Evolutionary conservation across 2,113 vertebrate species (phyloP), one percentile per base, ranked within the genome.

Genomic region (Nipponia nippon): DNA sequence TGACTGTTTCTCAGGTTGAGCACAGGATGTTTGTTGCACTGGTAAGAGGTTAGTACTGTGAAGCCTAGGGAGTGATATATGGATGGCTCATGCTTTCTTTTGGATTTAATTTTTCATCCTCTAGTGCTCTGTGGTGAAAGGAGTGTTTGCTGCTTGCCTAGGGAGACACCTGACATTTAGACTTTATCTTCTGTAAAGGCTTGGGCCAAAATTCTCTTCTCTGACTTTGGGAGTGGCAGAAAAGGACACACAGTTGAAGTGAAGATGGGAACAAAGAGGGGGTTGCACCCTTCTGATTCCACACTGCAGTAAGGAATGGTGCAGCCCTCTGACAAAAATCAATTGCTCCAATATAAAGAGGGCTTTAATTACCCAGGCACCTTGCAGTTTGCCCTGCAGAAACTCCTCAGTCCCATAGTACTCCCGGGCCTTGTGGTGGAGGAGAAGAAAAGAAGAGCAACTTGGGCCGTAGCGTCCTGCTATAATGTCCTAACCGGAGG

Each of bases 51-150:
- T 91, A 89, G 91, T 42, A 85, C 93, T 83, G 81, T 5, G 82
- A 89, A 96, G 89, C 87, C 87, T 80, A 91, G 87, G 75, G 96
- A 95, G 91, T 95, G 95, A 96, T 96, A 90, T 95, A 96, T 96
- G 91, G 78, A 97, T 47, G 58, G 94, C 69, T 97, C 96, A 91
- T 93, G 94, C 87, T 94, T 95, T 94, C 96, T 91, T 96, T 91
- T 95, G 93, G 89, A 96, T 97, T 97, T 95, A 95, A 97, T 95
- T 97, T 95, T 97, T 96, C 97, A 97, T 97, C 89, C 93, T 95
- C 93, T 79, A 66, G 89, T 91, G 87, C 95, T 97, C 93, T 29
- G 89, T 96, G 75, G 94, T 67, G 55, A 96, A 96, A 82, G 55
- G 73, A 96, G 81, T 72, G 78, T 94, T 96, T 93, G 84, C 89